Percentiles rank a stretch among this genome's conserved stretches.
phyloP scores from a whole-genome alignment of 2,797 vertebrate genomes.

The Euthynnus affinis region DNA sequence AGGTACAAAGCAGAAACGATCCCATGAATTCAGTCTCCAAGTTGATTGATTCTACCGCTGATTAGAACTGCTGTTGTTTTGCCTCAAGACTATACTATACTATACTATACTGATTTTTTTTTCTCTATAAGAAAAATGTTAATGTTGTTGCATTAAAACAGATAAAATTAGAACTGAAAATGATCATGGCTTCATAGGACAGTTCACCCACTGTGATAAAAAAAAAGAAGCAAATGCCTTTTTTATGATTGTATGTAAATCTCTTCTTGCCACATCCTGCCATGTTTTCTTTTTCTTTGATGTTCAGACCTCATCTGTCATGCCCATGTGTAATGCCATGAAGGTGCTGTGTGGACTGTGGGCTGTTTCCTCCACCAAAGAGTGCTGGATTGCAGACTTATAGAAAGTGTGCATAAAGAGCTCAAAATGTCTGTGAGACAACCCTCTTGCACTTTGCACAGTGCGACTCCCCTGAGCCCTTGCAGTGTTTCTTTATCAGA shows the following conservation, averaged over 20 bases:
- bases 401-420: conserved; percentile 4
- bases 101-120: conserved; percentile 33
- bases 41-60: neutral
- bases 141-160: neutral
- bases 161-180: conserved; percentile 15
- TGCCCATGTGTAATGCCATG: neutral
- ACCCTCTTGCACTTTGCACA: conserved; percentile 12
- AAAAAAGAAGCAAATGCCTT: neutral
- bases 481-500: conserved; percentile 23
- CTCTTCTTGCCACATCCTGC: neutral
- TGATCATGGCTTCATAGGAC: neutral
- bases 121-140: neutral
- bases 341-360: neutral
- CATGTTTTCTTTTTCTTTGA: neutral
- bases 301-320: neutral
- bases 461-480: conserved; percentile 5
- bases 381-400: conserved; percentile 1
- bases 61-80: neutral
- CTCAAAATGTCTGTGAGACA: conserved; percentile 18
- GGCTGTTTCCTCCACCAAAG: conserved; percentile 8
- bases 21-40: neutral
- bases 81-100: neutral
- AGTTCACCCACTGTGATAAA: neutral
- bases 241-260: conserved; percentile 1
- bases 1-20: neutral